Evolutionary conservation across 2,113 vertebrate species (phyloP).

Genomic region (Brachirus orientalis): DNA sequence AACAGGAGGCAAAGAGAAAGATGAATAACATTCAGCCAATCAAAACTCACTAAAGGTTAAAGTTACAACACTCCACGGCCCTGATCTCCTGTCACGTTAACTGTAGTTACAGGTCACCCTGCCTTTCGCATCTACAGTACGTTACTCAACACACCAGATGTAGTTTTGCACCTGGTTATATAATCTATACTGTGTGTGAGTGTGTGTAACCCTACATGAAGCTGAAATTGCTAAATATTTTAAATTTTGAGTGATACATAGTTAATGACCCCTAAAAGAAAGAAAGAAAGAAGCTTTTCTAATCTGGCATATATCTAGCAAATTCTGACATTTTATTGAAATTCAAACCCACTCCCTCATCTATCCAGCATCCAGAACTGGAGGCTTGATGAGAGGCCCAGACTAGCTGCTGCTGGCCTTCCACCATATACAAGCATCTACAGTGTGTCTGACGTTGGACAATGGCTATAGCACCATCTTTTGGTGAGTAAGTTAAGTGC

Average conservation of each 20-base stretch:
- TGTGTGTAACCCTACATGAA: neutral
- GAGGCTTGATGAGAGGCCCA: slow-evolving; percentile 20
- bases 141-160: slow-evolving; percentile 58
- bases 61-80: slow-evolving; percentile 44
- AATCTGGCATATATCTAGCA: slow-evolving; percentile 1
- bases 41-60: slow-evolving; percentile 62
- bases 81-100: slow-evolving; percentile 24
- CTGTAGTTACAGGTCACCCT: slow-evolving; percentile 49
- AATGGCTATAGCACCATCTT: slow-evolving; percentile 75
- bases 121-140: slow-evolving; percentile 21
- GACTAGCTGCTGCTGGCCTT: neutral
- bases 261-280: neutral
- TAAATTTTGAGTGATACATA: slow-evolving; percentile 5
- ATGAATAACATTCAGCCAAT: slow-evolving; percentile 62
- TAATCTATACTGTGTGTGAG: neutral
- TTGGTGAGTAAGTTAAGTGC: slow-evolving; percentile 54
- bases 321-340: too few relatives aligned
- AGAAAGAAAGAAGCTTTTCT: slow-evolving; percentile 25
- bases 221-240: slow-evolving; percentile 20
- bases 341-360: slow-evolving; percentile 22
- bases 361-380: slow-evolving; percentile 15
- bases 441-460: slow-evolving; percentile 7
- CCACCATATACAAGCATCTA: neutral
- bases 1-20: slow-evolving; percentile 19
- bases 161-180: slow-evolving; percentile 47